phyloP scores from a whole-genome alignment of 2,113 vertebrate species.

The Cynocephalus volans region DNA sequence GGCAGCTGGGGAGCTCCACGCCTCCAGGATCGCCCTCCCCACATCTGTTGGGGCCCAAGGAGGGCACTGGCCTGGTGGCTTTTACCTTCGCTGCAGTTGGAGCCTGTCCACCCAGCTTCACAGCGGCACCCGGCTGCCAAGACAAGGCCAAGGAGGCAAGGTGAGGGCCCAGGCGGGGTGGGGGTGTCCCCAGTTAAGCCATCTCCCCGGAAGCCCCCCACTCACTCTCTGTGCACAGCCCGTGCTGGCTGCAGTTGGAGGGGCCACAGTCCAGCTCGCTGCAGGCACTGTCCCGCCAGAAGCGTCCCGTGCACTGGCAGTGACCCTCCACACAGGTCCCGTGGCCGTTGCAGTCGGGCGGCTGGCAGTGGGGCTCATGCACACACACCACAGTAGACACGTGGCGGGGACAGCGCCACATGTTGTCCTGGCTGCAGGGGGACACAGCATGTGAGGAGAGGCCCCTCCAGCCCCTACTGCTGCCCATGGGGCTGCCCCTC shows the following conservation, averaged over 20 bases:
- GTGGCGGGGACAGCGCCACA: slow-evolving; percentile 94
- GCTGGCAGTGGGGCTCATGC: slow-evolving; percentile 91
- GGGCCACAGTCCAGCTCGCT: slow-evolving; percentile 89
- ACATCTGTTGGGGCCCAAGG: background rate
- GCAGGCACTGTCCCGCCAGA: slow-evolving; percentile 91
- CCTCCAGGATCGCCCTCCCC: background rate
- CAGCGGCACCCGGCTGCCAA: slow-evolving; percentile 94
- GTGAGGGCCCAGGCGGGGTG: background rate
- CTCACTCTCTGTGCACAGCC: slow-evolving; percentile 92
- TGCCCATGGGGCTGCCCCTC: background rate
- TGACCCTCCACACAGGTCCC: slow-evolving; percentile 91
- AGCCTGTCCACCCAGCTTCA: slow-evolving; percentile 94
- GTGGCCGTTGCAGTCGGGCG: slow-evolving; percentile 90
- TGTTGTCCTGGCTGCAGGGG: slow-evolving; percentile 83
- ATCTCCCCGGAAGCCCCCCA: background rate
- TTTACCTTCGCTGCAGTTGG: slow-evolving; percentile 94
- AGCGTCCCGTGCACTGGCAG: slow-evolving; percentile 88
- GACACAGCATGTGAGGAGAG: background rate
- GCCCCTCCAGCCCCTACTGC: background rate
- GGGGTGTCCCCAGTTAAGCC: background rate
- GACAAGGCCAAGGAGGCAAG: slow-evolving; percentile 73
- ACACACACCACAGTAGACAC: slow-evolving; percentile 95
- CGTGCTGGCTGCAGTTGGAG: slow-evolving; percentile 90
- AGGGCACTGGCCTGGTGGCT: background rate
- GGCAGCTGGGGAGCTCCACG: background rate